phyloP scores from a whole-genome alignment of 2,888 invertebrate genomes.

The Buathra laborator region DNA sequence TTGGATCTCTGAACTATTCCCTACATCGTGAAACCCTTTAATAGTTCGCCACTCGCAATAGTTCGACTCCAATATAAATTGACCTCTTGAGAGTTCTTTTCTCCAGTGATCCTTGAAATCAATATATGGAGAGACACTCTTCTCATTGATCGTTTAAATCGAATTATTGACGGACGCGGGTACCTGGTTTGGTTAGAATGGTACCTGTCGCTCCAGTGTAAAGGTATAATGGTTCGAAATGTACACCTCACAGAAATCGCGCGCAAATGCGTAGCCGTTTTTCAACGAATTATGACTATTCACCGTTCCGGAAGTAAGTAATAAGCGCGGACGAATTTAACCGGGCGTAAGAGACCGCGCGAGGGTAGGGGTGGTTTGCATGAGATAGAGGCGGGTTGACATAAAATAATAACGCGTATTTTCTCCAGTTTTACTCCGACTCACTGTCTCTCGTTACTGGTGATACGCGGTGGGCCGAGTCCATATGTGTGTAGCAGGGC shows the following conservation, averaged over 20 bases:
- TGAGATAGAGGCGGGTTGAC: slow-evolving; percentile 53
- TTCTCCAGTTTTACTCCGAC: slow-evolving; percentile 1
- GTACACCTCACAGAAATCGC: slow-evolving; percentile 18
- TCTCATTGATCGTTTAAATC: no score
- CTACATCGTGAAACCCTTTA: no score
- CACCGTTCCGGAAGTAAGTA: slow-evolving; percentile 60
- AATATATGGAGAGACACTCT: no score
- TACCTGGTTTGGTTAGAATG: no score
- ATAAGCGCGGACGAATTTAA: slow-evolving; percentile 43
- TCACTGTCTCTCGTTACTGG: slow-evolving; percentile 12
- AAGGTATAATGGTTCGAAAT: slow-evolving; percentile 20
- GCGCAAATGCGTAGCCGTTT: slow-evolving; percentile 47
- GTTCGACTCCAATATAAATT: no score
- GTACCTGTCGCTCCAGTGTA: background rate
- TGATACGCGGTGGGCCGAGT: slow-evolving; percentile 12
- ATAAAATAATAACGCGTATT: slow-evolving; percentile 72
- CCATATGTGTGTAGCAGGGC: slow-evolving; percentile 5
- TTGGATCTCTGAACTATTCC: no score
- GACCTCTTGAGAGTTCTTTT: no score
- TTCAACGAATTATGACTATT: slow-evolving; percentile 58
- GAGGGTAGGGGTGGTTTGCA: slow-evolving; percentile 33
- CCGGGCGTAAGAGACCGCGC: slow-evolving; percentile 44
- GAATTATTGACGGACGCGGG: no score
- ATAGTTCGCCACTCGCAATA: no score
- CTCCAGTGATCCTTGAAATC: no score